Evolutionary conservation across 2,113 vertebrate species (phyloP).

Genomic region (Corapipo altera): DNA sequence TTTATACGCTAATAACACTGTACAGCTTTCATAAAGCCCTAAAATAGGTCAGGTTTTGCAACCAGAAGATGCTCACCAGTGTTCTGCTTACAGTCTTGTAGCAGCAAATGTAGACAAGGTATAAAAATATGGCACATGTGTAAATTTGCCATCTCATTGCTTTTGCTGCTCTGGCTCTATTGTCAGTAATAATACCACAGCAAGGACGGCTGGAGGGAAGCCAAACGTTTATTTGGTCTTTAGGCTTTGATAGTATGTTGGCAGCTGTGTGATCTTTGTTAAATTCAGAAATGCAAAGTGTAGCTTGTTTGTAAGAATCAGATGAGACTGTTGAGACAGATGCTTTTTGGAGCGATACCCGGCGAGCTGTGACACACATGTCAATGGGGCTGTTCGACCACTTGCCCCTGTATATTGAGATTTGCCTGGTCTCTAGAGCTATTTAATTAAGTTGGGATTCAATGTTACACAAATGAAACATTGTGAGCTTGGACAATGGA

Average conservation of each 20-base stretch:
- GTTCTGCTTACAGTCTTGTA: slow-evolving; percentile 45
- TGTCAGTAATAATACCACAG: slow-evolving; percentile 64
- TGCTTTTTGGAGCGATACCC: slow-evolving; percentile 17
- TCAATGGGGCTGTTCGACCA: slow-evolving; percentile 1
- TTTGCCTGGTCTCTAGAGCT: slow-evolving; percentile 39
- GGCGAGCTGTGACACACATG: slow-evolving; percentile 30
- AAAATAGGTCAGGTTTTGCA: slow-evolving; percentile 40
- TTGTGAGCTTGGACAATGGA: slow-evolving; percentile 29
- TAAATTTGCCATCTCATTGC: slow-evolving; percentile 64
- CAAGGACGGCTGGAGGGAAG: slow-evolving; percentile 51
- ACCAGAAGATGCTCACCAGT: slow-evolving; percentile 27
- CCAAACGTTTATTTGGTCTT: slow-evolving; percentile 68
- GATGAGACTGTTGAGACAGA: slow-evolving; percentile 58
- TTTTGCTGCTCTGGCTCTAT: slow-evolving; percentile 60
- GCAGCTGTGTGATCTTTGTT: slow-evolving; percentile 71
- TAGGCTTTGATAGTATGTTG: slow-evolving; percentile 61
- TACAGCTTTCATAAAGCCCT: background rate
- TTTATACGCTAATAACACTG: background rate
- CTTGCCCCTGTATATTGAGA: slow-evolving; percentile 14
- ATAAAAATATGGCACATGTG: slow-evolving; percentile 56
- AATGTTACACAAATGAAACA: slow-evolving; percentile 51
- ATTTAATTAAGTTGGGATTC: slow-evolving; percentile 69
- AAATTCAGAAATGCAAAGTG: slow-evolving; percentile 64
- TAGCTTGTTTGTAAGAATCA: slow-evolving; percentile 61
- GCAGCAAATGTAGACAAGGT: slow-evolving; percentile 44